These are phyloP conservation scores for pig (Sus scrofa) DNA, from an alignment of 2,113 vertebrate genomes.

Conservation along the genomic window DNA sequence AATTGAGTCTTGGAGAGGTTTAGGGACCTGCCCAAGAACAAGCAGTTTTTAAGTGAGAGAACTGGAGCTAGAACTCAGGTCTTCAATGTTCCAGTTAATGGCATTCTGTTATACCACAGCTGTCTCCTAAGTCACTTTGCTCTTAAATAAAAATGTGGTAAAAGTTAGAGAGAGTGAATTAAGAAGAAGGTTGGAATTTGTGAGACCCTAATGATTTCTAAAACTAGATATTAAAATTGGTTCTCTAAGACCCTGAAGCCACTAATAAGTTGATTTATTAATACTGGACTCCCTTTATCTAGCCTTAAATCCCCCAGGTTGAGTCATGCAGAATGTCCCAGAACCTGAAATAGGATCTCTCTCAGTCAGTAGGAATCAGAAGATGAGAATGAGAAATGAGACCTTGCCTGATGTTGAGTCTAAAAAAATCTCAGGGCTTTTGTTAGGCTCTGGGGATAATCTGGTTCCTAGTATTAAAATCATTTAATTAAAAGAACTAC, in stretches of 20 bases:
- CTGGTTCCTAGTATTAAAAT: conserved; percentile 49
- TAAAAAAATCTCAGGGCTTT: conserved; percentile 21
- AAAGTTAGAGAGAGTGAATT: neutral
- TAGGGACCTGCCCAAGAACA: neutral
- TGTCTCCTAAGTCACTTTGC: neutral
- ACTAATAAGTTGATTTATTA: conserved; percentile 62
- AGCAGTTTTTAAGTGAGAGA: neutral
- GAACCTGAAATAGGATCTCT: conserved; percentile 60
- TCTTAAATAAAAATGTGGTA: neutral
- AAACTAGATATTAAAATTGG: conserved; percentile 46
- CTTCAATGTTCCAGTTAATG: neutral
- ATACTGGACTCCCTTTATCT: conserved; percentile 59
- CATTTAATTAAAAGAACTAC: neutral
- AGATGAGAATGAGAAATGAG: conserved; percentile 51
- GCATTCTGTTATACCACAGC: neutral
- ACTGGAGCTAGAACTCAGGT: neutral
- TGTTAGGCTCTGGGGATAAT: neutral
- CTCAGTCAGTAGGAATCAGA: conserved; percentile 26
- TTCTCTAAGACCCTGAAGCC: conserved; percentile 33
- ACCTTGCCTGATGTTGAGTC: neutral
- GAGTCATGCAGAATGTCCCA: conserved; percentile 48
- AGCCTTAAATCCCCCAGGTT: conserved; percentile 14
- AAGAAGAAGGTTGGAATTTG: neutral
- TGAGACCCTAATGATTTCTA: conserved; percentile 17
- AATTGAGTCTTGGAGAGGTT: neutral